Percentiles rank a stretch among this genome's conserved stretches.
Conservation (phyloP, 1,140 invertebrate genomes). For the Pseudomyrmex gracilis region DNA sequence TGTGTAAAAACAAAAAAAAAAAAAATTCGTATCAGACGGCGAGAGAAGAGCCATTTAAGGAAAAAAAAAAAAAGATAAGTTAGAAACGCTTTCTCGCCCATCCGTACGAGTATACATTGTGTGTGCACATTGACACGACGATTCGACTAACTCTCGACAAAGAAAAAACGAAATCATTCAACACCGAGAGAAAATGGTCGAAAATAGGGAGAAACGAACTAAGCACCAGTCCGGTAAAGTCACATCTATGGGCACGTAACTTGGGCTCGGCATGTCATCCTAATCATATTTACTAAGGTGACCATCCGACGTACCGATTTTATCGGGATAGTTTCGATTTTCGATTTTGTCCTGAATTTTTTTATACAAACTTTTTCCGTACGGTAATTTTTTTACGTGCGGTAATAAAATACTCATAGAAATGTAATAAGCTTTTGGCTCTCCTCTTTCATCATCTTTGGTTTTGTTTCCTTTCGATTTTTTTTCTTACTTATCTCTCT, state of each 20-base stretch:
- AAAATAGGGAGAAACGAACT: slow-evolving; percentile 77
- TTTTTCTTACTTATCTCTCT: no score
- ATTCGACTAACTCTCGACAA: slow-evolving; percentile 72
- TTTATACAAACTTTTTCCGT: no score
- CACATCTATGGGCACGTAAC: slow-evolving; percentile 82
- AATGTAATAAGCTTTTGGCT: no score
- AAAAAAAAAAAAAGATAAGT: background rate
- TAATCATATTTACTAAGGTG: slow-evolving; percentile 71
- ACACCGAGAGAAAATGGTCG: slow-evolving; percentile 74
- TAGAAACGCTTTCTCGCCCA: slow-evolving; percentile 56
- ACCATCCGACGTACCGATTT: no score
- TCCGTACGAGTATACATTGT: slow-evolving; percentile 55
- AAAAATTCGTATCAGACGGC: slow-evolving; percentile 58
- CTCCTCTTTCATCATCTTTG: no score
- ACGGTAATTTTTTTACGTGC: no score
- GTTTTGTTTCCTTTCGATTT: no score
- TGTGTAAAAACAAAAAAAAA: slow-evolving; percentile 55
- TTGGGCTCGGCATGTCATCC: slow-evolving; percentile 78
- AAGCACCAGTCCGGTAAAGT: slow-evolving; percentile 79
- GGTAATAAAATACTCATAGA: no score
- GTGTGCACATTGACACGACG: slow-evolving; percentile 72
- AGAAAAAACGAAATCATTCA: slow-evolving; percentile 71
- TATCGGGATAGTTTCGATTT: no score
- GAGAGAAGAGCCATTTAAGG: slow-evolving; percentile 43
- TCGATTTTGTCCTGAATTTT: no score